These are phyloP conservation scores for Tetranychus piercei DNA, from an alignment of 2,888 invertebrate species.

Conservation along the genomic window DNA sequence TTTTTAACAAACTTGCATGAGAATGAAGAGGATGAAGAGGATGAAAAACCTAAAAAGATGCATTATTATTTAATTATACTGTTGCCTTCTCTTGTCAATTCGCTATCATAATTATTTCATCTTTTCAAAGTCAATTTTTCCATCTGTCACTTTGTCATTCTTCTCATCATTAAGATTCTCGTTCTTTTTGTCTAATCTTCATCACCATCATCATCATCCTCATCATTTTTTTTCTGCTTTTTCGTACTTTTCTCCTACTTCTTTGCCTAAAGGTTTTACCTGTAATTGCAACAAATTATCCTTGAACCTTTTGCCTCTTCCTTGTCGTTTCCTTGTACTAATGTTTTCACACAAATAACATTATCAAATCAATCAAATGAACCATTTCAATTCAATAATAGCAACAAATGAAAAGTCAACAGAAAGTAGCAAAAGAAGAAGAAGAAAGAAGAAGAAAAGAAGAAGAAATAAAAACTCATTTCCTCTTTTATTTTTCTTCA, in stretches of 20 bases:
- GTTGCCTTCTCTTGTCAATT: neutral
- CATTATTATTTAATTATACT: too few species aligned
- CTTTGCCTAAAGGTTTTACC: neutral
- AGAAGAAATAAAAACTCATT: neutral
- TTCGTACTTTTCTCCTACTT: too few species aligned
- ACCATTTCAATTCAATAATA: too few species aligned
- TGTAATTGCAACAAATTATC: neutral
- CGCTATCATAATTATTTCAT: neutral
- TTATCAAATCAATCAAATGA: neutral
- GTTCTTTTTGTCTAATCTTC: neutral
- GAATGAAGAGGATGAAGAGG: too few species aligned
- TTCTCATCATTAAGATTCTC: neutral
- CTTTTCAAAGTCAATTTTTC: neutral
- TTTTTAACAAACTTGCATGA: too few species aligned
- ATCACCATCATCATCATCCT: neutral
- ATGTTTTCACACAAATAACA: neutral
- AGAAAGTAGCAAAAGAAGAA: neutral
- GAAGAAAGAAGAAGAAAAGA: neutral
- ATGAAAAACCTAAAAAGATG: too few species aligned
- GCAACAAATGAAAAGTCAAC: neutral
- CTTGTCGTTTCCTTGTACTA: neutral
- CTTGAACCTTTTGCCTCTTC: neutral
- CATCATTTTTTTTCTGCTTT: neutral
- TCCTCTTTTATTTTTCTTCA: neutral
- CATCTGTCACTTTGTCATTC: neutral